phyloP scores from a whole-genome alignment of 2,113 vertebrate genomes.

The Sphaerodactylus townsendi region DNA sequence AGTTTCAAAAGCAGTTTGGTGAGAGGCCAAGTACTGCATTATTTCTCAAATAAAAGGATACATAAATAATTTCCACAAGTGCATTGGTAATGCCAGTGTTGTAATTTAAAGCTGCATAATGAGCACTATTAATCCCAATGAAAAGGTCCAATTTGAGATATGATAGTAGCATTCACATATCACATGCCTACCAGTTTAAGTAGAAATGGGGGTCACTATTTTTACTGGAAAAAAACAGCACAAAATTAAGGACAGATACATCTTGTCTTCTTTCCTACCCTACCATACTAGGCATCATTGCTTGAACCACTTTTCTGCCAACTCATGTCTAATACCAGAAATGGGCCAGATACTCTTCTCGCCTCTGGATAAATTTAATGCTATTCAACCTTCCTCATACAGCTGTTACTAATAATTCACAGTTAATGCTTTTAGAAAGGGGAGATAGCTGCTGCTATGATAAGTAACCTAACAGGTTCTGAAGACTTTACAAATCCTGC shows the following conservation, averaged over 20 bases:
- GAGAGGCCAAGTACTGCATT: not conserved
- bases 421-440: not conserved
- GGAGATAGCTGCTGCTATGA: accelerated
- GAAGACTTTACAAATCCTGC: slow-evolving; percentile 28
- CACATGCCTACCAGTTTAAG: too few relatives aligned
- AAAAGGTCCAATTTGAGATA: too few relatives aligned
- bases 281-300: too few relatives aligned
- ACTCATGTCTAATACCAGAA: too few relatives aligned
- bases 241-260: too few relatives aligned
- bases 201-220: too few relatives aligned
- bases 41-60: not conserved
- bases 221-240: too few relatives aligned
- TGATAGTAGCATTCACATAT: too few relatives aligned
- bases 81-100: not conserved
- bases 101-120: not conserved
- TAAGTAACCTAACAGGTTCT: not conserved
- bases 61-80: not conserved
- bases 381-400: not conserved
- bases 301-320: too few relatives aligned
- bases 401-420: not conserved
- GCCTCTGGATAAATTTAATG: too few relatives aligned
- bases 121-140: not conserved
- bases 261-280: too few relatives aligned
- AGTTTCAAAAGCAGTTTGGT: not conserved
- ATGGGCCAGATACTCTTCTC: not conserved